phyloP scores from a whole-genome alignment of 2,113 vertebrate genomes.

The Irena cyanogastra region DNA sequence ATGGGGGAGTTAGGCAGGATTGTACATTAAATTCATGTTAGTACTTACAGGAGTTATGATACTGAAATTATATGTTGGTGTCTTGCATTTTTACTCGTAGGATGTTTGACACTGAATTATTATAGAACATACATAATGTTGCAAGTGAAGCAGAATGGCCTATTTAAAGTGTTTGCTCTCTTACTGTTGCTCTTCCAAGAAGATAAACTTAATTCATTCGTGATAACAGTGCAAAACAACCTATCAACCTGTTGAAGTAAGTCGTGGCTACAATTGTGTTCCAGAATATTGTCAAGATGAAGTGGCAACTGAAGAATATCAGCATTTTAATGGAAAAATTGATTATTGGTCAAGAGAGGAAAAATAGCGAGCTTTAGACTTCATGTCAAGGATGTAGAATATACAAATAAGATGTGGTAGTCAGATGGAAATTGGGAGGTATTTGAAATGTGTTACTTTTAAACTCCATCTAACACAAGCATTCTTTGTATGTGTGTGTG shows the following conservation, averaged over 20 bases:
- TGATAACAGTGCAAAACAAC: not conserved
- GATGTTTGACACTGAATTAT: not conserved
- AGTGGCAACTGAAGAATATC: not conserved
- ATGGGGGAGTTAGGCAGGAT: not conserved
- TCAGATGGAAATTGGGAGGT: not conserved
- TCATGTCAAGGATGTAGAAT: not conserved
- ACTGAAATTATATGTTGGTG: not conserved
- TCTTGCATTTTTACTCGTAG: not conserved
- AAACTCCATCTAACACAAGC: not conserved
- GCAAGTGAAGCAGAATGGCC: not conserved
- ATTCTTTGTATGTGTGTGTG: not conserved
- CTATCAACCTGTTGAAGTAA: not conserved
- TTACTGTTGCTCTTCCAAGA: not conserved
- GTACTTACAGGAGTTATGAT: not conserved
- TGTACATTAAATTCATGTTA: not conserved
- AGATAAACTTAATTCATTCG: not conserved
- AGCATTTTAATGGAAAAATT: not conserved
- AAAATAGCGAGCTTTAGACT: not conserved
- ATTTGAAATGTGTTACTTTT: not conserved
- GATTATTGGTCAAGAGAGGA: not conserved
- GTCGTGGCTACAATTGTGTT: not conserved
- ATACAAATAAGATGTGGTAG: not conserved
- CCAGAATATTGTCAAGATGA: not conserved
- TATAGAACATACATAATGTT: not conserved
- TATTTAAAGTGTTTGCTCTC: not conserved